phyloP scores from a whole-genome alignment of 2,113 vertebrate species.

The Pomatorhinus ruficollis region DNA sequence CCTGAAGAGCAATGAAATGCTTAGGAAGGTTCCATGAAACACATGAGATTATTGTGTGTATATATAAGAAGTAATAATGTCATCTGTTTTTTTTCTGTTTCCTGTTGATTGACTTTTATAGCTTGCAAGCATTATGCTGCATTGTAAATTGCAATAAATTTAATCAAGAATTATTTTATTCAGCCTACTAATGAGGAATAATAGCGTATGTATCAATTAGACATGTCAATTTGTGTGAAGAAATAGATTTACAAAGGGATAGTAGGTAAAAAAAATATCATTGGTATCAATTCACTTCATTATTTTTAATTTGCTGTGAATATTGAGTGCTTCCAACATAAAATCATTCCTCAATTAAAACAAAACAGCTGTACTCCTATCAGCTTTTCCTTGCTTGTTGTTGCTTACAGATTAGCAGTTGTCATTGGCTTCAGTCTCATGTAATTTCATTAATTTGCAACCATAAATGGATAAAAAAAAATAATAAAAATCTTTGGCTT shows the following conservation, averaged over 20 bases:
- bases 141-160: constrained; percentile 85
- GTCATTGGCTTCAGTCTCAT: constrained; percentile 78
- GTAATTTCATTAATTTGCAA: constrained; percentile 83
- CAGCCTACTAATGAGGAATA: constrained; percentile 83
- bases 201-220: constrained; percentile 84
- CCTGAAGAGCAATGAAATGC: background rate
- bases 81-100: constrained; percentile 72
- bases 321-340: constrained; percentile 81
- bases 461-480: constrained; percentile 79
- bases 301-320: constrained; percentile 84
- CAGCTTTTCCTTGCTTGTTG: constrained; percentile 77
- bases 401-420: constrained; percentile 80
- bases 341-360: constrained; percentile 83
- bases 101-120: constrained; percentile 85
- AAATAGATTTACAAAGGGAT: constrained; percentile 84
- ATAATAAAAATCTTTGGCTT: constrained; percentile 49
- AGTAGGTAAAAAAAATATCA: constrained; percentile 78
- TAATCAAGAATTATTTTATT: constrained; percentile 87
- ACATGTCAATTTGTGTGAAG: constrained; percentile 82
- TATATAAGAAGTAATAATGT: constrained; percentile 70
- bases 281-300: constrained; percentile 83
- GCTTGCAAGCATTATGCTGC: constrained; percentile 81
- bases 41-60: constrained; percentile 1
- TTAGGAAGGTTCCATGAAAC: background rate
- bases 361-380: constrained; percentile 78